Percentiles rank a stretch among this genome's conserved stretches.
These are phyloP conservation scores for Patella pellucida DNA, from an alignment of 2,888 invertebrate species.

Conservation along the genomic window DNA sequence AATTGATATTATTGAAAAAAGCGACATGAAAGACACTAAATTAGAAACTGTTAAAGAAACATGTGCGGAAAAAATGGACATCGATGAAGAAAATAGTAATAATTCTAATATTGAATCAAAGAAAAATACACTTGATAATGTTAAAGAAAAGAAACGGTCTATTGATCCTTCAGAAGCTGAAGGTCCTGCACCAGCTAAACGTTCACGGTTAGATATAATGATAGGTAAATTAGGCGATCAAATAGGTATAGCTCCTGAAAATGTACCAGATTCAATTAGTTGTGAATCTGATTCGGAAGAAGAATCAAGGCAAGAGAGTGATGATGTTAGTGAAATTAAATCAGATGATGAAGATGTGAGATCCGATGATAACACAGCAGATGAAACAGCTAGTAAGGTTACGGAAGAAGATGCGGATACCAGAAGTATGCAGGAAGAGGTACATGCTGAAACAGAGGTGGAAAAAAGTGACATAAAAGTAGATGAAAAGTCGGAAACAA, in stretches of 20 bases:
- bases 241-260: conserved; percentile 43
- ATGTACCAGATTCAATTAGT: conserved; percentile 31
- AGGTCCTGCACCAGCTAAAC: conserved; percentile 45
- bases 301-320: conserved; percentile 33
- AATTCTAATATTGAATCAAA: not conserved
- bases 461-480: no score
- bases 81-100: not conserved
- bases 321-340: conserved; percentile 33
- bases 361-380: conserved; percentile 31
- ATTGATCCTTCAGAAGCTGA: conserved; percentile 24
- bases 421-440: conserved; percentile 23
- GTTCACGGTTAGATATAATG: conserved; percentile 46
- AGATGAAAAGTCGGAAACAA: no score
- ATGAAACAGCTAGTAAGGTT: conserved; percentile 17
- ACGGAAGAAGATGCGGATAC: conserved; percentile 11
- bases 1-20: not conserved
- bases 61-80: not conserved
- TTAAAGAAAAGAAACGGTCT: conserved; percentile 15
- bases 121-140: not conserved
- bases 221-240: conserved; percentile 48
- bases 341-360: conserved; percentile 35
- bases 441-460: not conserved
- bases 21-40: conserved; percentile 9
- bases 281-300: conserved; percentile 44
- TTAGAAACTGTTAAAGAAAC: not conserved